Percentiles rank a stretch among this genome's conserved stretches.
These are phyloP conservation scores for Mormyrops boulengeri DNA, from an alignment of 2,797 vertebrate genomes.

Conservation along the genomic window DNA sequence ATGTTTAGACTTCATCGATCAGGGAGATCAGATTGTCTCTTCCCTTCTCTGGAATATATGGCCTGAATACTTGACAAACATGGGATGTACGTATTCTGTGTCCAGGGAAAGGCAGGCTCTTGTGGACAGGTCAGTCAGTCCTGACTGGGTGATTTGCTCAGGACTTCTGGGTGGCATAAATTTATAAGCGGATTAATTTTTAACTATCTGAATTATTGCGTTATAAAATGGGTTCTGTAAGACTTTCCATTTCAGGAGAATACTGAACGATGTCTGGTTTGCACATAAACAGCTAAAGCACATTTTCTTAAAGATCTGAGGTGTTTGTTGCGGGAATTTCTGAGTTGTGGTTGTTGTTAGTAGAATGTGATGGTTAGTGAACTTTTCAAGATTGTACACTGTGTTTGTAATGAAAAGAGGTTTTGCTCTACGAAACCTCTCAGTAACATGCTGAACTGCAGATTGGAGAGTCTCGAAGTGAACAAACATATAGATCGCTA, in stretches of 20 bases:
- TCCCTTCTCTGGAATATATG: neutral
- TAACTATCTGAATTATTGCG: neutral
- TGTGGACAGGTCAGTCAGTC: slow-evolving; percentile 58
- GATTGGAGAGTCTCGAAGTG: neutral
- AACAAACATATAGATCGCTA: neutral
- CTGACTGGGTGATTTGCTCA: slow-evolving; percentile 18
- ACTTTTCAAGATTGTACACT: neutral
- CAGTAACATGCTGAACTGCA: neutral
- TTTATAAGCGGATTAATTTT: neutral
- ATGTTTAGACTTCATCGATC: neutral
- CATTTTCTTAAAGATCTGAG: neutral
- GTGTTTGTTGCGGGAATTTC: neutral
- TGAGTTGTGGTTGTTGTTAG: neutral
- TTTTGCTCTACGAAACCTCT: neutral
- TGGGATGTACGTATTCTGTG: slow-evolving; percentile 64
- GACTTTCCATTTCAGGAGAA: neutral
- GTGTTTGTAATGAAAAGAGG: neutral
- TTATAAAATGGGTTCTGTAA: neutral
- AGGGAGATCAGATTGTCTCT: neutral
- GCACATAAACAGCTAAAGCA: neutral
- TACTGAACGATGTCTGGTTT: neutral
- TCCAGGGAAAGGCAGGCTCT: slow-evolving; percentile 44
- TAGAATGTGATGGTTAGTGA: neutral
- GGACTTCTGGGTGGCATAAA: neutral
- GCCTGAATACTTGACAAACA: slow-evolving; percentile 1